phyloP scores from a whole-genome alignment of 30 jellyfish, hydroid and myxozoan species.

The Chrysaora quinquecirrha region DNA sequence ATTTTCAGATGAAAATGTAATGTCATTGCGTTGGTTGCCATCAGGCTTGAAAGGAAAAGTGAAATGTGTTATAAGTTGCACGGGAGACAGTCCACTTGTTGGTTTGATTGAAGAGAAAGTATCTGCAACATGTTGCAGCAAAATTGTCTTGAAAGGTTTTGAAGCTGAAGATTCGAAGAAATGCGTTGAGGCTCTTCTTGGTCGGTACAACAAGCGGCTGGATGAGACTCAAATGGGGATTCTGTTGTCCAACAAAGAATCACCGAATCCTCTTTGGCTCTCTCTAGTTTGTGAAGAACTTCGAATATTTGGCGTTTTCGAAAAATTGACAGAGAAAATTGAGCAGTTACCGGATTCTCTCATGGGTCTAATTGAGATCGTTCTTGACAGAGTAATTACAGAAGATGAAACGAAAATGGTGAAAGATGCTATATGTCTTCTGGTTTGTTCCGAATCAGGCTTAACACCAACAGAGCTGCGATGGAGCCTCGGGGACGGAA shows the following conservation, averaged over 20 bases:
- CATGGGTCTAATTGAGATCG: constrained; percentile 33
- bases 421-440: constrained; percentile 34
- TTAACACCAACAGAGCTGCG: constrained; percentile 80
- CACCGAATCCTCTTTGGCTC: constrained; percentile 86
- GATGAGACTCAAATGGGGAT: constrained; percentile 72
- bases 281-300: constrained; percentile 91
- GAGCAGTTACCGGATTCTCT: constrained; percentile 67
- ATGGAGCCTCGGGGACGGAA: constrained; percentile 52
- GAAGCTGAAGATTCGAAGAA: constrained; percentile 15
- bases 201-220: constrained; percentile 75
- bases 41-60: constrained; percentile 37
- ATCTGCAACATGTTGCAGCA: not conserved
- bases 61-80: constrained; percentile 67
- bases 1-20: constrained; percentile 50
- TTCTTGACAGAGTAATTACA: constrained; percentile 49
- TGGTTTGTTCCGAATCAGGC: constrained; percentile 67
- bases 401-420: constrained; percentile 76
- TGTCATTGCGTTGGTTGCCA: constrained; percentile 75
- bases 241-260: constrained; percentile 50
- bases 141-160: constrained; percentile 56
- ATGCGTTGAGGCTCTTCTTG: constrained; percentile 30
- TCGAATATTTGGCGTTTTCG: constrained; percentile 90
- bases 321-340: constrained; percentile 56
- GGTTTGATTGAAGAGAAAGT: not conserved
- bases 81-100: constrained; percentile 45